phyloP scores from a whole-genome alignment of 2,797 vertebrate species.

The Schizopygopsis pylzovi region DNA sequence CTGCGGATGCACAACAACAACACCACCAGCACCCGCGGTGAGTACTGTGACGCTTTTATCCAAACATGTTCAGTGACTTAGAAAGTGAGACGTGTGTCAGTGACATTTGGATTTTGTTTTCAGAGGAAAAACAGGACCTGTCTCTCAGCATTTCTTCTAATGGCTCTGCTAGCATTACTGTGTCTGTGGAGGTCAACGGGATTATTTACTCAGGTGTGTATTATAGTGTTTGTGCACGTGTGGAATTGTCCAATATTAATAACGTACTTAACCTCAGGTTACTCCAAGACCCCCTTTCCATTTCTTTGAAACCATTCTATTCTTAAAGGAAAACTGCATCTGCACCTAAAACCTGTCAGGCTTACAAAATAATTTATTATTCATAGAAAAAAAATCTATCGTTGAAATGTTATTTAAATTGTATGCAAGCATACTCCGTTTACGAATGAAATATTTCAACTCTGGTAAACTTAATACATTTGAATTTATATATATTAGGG shows the following conservation, averaged over 20 bases:
- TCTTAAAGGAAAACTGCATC: background rate
- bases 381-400: rapidly evolving
- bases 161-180: constrained; percentile 91
- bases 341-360: background rate
- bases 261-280: background rate
- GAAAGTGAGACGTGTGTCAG: background rate
- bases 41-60: constrained; percentile 20
- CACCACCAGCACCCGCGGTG: constrained; percentile 68
- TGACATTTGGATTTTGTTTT: constrained; percentile 47
- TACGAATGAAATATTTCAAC: background rate
- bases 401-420: background rate
- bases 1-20: constrained; percentile 71
- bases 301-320: background rate
- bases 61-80: background rate
- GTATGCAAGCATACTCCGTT: background rate
- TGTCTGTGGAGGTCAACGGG: constrained; percentile 96
- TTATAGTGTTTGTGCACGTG: background rate
- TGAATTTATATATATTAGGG: no score
- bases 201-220: constrained; percentile 91
- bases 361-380: background rate
- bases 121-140: constrained; percentile 90
- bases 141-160: constrained; percentile 87
- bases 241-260: background rate
- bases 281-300: background rate
- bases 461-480: no score